Evolutionary conservation across 2,113 vertebrate species (phyloP).

Genomic region (Boulengeromyrus knoepffleri): DNA sequence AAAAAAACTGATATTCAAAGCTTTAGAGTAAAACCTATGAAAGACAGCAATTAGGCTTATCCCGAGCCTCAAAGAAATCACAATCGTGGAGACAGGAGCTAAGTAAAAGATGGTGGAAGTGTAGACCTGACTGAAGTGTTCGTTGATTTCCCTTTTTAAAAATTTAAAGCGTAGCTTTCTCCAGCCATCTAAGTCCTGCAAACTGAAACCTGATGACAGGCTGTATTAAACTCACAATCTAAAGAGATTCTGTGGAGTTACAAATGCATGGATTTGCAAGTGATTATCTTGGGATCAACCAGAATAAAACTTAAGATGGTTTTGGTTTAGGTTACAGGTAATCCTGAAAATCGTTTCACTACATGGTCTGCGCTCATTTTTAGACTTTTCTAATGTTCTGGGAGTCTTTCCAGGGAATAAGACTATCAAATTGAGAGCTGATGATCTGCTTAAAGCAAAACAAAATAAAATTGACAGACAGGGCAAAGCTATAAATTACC

Average conservation of each 20-base stretch:
- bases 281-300: not conserved
- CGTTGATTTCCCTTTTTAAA: not conserved
- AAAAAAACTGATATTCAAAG: not conserved
- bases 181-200: not conserved
- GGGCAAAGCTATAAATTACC: not conserved
- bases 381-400: not conserved
- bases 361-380: not conserved
- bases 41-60: not conserved
- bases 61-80: not conserved
- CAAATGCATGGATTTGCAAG: not conserved
- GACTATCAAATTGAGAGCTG: not conserved
- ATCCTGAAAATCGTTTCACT: not conserved
- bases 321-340: not conserved
- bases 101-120: not conserved
- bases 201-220: not conserved
- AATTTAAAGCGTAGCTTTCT: not conserved
- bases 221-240: not conserved
- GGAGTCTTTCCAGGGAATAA: not conserved
- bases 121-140: not conserved
- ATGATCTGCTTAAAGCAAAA: not conserved
- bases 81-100: not conserved
- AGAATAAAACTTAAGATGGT: not conserved
- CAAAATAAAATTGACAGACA: not conserved
- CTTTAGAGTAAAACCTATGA: not conserved
- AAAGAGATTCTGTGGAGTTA: not conserved